Conservation (phyloP, 2,113 vertebrate species). For the Etheostoma spectabile region DNA sequence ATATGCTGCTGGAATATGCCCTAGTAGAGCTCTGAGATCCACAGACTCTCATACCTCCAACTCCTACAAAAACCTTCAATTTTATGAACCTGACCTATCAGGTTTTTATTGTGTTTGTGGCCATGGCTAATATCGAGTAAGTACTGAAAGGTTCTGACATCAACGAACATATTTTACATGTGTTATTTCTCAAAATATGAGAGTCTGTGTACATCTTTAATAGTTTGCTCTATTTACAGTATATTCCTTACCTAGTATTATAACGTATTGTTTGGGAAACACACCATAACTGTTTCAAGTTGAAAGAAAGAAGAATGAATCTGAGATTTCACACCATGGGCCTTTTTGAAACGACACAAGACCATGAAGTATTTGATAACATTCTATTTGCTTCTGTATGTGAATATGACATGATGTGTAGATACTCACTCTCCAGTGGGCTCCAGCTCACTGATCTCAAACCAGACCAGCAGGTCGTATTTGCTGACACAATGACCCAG, state of each 20-base stretch:
- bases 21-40: background rate
- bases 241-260: no score
- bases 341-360: no score
- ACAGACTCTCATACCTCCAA: background rate
- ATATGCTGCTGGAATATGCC: background rate
- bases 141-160: background rate
- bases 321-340: no score
- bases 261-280: no score
- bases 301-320: no score
- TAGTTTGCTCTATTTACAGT: no score
- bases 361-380: no score
- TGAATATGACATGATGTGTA: background rate
- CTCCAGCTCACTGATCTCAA: slow-evolving; percentile 99
- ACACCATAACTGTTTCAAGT: no score
- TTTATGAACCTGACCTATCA: background rate
- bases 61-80: background rate
- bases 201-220: background rate
- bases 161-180: background rate
- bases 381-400: no score
- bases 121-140: background rate
- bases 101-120: background rate
- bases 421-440: slow-evolving; percentile 97
- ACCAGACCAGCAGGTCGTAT: slow-evolving; percentile 98
- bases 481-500: slow-evolving; percentile 98
- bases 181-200: background rate